These are phyloP conservation scores for Polypedilum pembai DNA, from an alignment of 1,140 invertebrate genomes.

Conservation along the genomic window DNA sequence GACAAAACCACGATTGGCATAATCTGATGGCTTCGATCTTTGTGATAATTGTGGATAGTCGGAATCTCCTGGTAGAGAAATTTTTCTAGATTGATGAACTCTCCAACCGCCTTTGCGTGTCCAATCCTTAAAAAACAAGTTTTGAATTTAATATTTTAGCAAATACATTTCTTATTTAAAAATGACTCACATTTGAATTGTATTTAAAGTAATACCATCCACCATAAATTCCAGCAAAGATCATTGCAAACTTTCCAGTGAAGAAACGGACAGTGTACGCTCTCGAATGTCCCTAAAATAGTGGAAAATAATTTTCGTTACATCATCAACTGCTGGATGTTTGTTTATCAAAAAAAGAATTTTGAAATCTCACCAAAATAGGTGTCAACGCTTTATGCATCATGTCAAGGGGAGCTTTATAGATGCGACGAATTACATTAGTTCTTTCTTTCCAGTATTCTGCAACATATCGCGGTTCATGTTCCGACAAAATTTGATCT, in stretches of 20 bases:
- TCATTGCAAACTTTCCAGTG: constrained; percentile 54
- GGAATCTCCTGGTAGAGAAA: constrained; percentile 55
- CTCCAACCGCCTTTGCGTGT: constrained; percentile 59
- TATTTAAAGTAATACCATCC: constrained; percentile 71
- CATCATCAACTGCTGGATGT: background rate
- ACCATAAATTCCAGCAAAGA: constrained; percentile 45
- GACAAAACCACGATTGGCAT: constrained; percentile 60
- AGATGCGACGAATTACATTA: constrained; percentile 71
- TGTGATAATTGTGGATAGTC: constrained; percentile 54
- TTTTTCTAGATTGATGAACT: constrained; percentile 46
- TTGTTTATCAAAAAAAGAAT: constrained; percentile 29
- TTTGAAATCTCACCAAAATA: constrained; percentile 49
- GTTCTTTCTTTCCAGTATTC: constrained; percentile 58
- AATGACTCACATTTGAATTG: constrained; percentile 58
- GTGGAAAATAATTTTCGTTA: constrained; percentile 29
- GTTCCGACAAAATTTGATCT: constrained; percentile 64
- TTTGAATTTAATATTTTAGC: background rate
- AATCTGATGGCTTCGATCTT: constrained; percentile 51
- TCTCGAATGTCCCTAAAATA: constrained; percentile 48
- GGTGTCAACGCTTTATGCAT: constrained; percentile 51
- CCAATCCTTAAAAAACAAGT: constrained; percentile 53
- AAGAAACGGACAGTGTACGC: constrained; percentile 52
- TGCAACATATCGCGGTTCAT: constrained; percentile 61
- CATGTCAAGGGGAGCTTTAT: constrained; percentile 60
- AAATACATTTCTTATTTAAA: background rate